Conservation (phyloP, 1,140 invertebrate genomes). For the Apis laboriosa region DNA sequence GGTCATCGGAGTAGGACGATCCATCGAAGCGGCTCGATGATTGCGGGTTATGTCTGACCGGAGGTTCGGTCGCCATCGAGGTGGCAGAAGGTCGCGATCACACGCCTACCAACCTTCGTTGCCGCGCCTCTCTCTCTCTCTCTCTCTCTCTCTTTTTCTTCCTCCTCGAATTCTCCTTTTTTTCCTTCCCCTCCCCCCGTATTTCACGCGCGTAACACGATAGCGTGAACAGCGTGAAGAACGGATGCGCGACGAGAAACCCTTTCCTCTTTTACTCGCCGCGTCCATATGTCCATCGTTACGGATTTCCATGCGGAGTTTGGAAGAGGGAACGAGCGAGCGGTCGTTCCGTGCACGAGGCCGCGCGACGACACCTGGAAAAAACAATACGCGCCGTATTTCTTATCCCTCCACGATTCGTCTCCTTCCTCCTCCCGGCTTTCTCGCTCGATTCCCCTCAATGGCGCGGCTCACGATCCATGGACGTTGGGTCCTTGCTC, state of each 20-base stretch:
- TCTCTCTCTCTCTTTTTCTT: conserved; percentile 9
- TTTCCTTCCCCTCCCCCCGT: not conserved
- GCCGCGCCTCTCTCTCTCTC: conserved; percentile 6
- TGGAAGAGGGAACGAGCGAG: conserved; percentile 29
- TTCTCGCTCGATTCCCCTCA: conserved; percentile 51
- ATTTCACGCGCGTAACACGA: conserved; percentile 64
- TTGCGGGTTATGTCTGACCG: conserved; percentile 36
- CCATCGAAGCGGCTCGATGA: conserved; percentile 48
- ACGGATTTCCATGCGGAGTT: conserved; percentile 23
- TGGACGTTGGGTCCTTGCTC: conserved; percentile 33
- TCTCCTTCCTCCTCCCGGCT: conserved; percentile 38
- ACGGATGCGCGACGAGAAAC: not conserved
- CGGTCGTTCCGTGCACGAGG: not conserved
- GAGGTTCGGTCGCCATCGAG: conserved; percentile 30
- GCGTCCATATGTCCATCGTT: conserved; percentile 37
- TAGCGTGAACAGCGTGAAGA: conserved; percentile 55
- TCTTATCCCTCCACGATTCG: conserved; percentile 11
- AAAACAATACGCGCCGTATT: conserved; percentile 56
- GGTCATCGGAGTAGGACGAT: conserved; percentile 67
- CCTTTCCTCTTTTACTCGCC: not conserved
- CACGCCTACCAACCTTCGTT: conserved; percentile 41
- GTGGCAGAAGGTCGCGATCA: conserved; percentile 55
- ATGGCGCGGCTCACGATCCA: conserved; percentile 31
- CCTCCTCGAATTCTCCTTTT: conserved; percentile 23
- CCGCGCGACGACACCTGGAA: conserved; percentile 44